phyloP scores from a whole-genome alignment of 2,113 vertebrate genomes.

The Cheirogaleus medius region DNA sequence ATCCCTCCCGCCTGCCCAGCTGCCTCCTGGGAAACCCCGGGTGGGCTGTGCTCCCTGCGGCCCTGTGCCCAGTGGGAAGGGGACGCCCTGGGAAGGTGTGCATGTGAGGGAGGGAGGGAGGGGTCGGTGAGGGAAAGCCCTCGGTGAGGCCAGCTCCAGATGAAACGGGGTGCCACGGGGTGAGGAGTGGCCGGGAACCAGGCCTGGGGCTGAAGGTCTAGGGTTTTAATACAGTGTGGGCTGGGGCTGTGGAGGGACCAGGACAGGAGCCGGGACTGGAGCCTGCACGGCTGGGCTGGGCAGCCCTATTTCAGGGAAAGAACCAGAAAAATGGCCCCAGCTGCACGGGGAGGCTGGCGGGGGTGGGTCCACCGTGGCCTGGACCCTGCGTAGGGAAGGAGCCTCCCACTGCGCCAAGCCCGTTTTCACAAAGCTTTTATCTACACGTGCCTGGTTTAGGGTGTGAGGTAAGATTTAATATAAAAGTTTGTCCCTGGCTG shows the following conservation, averaged over 20 bases:
- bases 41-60: neutral
- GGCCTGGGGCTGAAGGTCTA: neutral
- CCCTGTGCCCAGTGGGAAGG: neutral
- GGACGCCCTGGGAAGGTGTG: accelerated
- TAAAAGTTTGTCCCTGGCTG: neutral
- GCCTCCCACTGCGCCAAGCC: accelerated
- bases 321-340: neutral
- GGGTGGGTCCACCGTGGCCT: accelerated
- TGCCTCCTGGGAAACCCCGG: neutral
- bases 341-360: neutral
- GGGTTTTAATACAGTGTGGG: too few species aligned
- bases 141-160: neutral
- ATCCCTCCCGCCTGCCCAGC: neutral
- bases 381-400: too few species aligned
- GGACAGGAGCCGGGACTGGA: neutral
- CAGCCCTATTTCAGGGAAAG: neutral
- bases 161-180: accelerated
- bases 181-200: accelerated
- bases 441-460: neutral
- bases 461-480: neutral
- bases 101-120: neutral
- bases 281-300: neutral
- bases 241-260: neutral
- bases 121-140: neutral
- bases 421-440: neutral